Base-by-base conservation (phyloP, 2,113 vertebrate species). In the Circaetus cinerascens region DNA sequence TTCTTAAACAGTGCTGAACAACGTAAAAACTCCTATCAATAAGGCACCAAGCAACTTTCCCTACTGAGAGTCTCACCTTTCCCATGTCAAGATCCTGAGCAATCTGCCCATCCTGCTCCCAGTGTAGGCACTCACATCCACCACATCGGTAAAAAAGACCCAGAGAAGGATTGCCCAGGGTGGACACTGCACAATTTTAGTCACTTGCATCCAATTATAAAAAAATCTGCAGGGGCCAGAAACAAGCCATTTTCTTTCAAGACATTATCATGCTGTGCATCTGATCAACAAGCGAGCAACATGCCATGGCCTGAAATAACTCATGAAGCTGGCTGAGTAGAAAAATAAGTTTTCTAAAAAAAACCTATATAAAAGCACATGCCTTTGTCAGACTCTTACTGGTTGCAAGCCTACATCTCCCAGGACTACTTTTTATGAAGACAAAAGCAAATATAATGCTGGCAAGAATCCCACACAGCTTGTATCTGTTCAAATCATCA, bases 271-370 rank as follows among this genome's bases (percentile, higher is more conserved):
- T 23, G 36, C 45, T 76, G 63, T 41, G 45, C 79, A 68, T 94
- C 85, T 76, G 57, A 90, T 74, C 73, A 80, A 66, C 71, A 92
- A 85, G 22, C 5, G 5, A 67, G 15, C 23, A 76, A 45, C 23
- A 41, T 53, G 27, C 48, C 56, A 19, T 7, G 34, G 90, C 63
- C 93, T 95, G 85, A 96, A 96, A 91, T 87, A 96, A 83, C 69
- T 93, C 66, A 20, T 67, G 53, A 21, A 86, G 40, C n/a, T 77
- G 71, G n/a, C 68, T 73, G 79, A 53, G 34, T 50, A 12, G 6
- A 68, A 93, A 93, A 89, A 62, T n/a, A 73, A 41, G 26, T 67
- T 75, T 57, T 22, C 59, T 57, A 29, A 76, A 85, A 87, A 72
- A 80, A 29, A 26, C 2, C 43, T 78, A 53, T 56, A 32, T 77